phyloP scores from a whole-genome alignment of 2,113 vertebrate genomes.

The Alosa alosa region DNA sequence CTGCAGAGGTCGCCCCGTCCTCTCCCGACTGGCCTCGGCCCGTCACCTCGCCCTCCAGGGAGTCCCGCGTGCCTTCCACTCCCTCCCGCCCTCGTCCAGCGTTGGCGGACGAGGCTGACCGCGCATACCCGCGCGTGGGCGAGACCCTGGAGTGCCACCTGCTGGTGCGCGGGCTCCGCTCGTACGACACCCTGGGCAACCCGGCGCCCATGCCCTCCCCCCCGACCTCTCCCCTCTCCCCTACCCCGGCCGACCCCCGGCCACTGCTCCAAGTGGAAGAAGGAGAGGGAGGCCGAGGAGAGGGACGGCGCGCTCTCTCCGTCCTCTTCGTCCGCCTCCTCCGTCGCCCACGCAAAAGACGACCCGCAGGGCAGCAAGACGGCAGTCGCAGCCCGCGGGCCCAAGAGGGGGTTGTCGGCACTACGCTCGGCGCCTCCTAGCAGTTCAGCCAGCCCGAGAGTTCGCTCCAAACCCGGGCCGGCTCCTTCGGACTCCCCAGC shows the following conservation, averaged over 20 bases:
- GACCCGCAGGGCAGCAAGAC: conserved; percentile 53
- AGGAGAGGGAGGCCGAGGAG: conserved; percentile 66
- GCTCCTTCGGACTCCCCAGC: conserved; percentile 35
- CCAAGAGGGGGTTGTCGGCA: conserved; percentile 62
- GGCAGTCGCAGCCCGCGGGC: conserved; percentile 44
- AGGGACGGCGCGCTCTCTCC: conserved; percentile 36
- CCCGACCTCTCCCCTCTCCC: conserved; percentile 49
- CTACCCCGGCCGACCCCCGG: conserved; percentile 62
- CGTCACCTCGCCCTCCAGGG: conserved; percentile 38
- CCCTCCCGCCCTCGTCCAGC: conserved; percentile 54
- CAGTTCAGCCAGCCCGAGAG: conserved; percentile 56
- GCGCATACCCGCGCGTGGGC: conserved; percentile 58
- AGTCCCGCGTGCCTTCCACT: conserved; percentile 54
- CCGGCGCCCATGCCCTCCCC: conserved; percentile 60
- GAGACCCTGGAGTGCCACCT: conserved; percentile 75
- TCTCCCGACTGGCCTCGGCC: conserved; percentile 38
- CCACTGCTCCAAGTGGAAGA: conserved; percentile 78
- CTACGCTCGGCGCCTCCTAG: conserved; percentile 51
- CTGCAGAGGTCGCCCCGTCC: conserved; percentile 15
- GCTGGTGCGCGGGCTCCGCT: conserved; percentile 71
- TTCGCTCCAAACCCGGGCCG: conserved; percentile 62
- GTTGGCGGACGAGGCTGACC: conserved; percentile 56
- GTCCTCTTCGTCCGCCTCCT: background rate
- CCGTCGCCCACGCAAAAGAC: conserved; percentile 50
- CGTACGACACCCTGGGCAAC: conserved; percentile 64